Percentiles rank a stretch among this genome's conserved stretches.
phyloP scores from a whole-genome alignment of 2,888 invertebrate species.

The Euphydryas editha region DNA sequence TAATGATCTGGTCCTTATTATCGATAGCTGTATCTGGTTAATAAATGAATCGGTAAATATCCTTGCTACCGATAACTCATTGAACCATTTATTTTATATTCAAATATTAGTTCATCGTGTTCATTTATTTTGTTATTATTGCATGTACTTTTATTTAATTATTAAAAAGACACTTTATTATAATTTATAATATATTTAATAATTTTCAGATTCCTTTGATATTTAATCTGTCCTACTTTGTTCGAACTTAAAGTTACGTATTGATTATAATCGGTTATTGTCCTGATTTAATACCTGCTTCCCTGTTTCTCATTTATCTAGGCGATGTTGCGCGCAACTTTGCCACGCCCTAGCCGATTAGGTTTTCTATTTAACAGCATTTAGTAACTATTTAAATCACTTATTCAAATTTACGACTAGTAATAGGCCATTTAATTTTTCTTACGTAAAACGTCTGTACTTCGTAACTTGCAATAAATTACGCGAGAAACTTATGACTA shows the following conservation, averaged over 20 bases:
- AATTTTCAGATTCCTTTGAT: no score
- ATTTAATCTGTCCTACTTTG: no score
- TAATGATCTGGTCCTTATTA: conserved; percentile 37
- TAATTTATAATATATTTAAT: no score
- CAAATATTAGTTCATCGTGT: background rate
- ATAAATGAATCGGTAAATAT: conserved; percentile 31
- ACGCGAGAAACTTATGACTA: background rate
- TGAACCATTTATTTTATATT: conserved; percentile 8
- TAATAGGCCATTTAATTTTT: background rate
- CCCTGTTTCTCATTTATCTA: conserved; percentile 33
- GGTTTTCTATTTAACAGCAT: background rate
- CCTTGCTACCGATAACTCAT: conserved; percentile 5
- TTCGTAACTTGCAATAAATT: conserved; percentile 2
- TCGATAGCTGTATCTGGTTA: conserved; percentile 37
- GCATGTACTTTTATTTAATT: no score
- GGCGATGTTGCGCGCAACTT: conserved; percentile 10
- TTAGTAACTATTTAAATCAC: conserved; percentile 12
- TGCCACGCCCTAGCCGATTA: conserved; percentile 33
- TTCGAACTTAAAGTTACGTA: conserved; percentile 17
- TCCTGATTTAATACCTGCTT: conserved; percentile 30
- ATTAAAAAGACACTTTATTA: no score
- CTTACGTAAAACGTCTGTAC: background rate
- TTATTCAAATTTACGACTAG: background rate
- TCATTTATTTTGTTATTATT: no score
- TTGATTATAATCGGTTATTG: conserved; percentile 24